Evolutionary conservation across 1,140 invertebrate species (phyloP).

Genomic region (Drosophila bocqueti): DNA sequence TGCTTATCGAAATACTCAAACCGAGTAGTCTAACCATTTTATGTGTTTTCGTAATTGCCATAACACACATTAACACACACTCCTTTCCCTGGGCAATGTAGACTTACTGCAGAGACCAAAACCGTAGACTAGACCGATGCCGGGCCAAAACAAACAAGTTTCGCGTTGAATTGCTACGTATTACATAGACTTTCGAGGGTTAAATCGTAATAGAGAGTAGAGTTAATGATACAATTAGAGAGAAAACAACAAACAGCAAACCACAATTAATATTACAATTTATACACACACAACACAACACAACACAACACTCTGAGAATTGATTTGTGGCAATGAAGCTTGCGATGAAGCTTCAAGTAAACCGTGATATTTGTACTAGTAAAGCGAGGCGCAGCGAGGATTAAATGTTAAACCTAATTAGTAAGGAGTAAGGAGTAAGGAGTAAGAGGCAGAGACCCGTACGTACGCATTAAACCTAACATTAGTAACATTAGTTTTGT

Average conservation of each 20-base stretch:
- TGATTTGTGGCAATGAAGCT: conserved; percentile 56
- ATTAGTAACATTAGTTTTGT: conserved; percentile 75
- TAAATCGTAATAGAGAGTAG: conserved; percentile 29
- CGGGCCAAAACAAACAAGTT: conserved; percentile 29
- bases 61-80: neutral
- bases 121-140: conserved; percentile 40
- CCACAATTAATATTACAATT: conserved; percentile 36
- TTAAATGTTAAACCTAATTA: conserved; percentile 43
- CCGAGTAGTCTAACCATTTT: conserved; percentile 30
- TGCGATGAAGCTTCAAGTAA: conserved; percentile 47
- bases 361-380: conserved; percentile 85
- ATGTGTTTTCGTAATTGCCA: conserved; percentile 10
- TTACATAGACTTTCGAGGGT: conserved; percentile 44
- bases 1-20: conserved; percentile 49
- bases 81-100: conserved; percentile 41
- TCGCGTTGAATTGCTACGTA: conserved; percentile 32
- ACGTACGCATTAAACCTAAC: conserved; percentile 50
- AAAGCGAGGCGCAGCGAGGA: conserved; percentile 45
- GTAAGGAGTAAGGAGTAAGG: conserved; percentile 17
- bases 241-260: conserved; percentile 5
- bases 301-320: conserved; percentile 26
- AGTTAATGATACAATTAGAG: conserved; percentile 17
- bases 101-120: conserved; percentile 58
- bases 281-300: conserved; percentile 7
- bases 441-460: conserved; percentile 18